These are phyloP conservation scores for Stylophora pistillata DNA, from an alignment of 64 coral and sea anemone genomes.

Conservation along the genomic window DNA sequence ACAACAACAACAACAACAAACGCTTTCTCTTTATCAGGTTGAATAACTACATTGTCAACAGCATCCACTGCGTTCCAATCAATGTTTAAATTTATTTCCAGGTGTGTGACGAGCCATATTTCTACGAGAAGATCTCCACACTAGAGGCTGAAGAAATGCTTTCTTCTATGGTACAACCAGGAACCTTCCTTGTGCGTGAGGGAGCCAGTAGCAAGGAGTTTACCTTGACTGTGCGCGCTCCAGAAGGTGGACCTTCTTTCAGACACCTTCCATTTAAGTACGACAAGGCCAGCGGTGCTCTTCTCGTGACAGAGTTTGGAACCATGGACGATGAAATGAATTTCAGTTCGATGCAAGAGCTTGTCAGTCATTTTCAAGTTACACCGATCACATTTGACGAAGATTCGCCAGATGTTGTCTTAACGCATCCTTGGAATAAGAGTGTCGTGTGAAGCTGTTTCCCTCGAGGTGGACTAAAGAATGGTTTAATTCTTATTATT, in stretches of 20 bases:
- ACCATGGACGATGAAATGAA: constrained; percentile 16
- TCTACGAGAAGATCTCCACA: constrained; percentile 35
- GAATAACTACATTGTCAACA: not conserved
- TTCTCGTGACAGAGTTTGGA: constrained; percentile 38
- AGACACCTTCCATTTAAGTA: constrained; percentile 51
- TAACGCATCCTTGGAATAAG: constrained; percentile 44
- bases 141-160: constrained; percentile 59
- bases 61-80: too few species aligned
- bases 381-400: constrained; percentile 63
- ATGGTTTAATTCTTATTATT: not conserved
- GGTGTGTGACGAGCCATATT: constrained; percentile 29
- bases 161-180: constrained; percentile 29
- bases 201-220: constrained; percentile 33
- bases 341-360: constrained; percentile 29
- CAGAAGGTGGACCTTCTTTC: constrained; percentile 44
- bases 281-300: not conserved
- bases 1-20: not conserved
- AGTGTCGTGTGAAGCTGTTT: constrained; percentile 7
- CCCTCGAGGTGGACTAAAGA: not conserved
- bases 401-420: constrained; percentile 48
- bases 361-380: constrained; percentile 52
- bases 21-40: not conserved
- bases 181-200: constrained; percentile 49
- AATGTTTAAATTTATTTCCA: not conserved
- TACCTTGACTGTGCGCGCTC: constrained; percentile 33